Evolutionary conservation across 2,888 invertebrate species (phyloP).

Genomic region (Orchestes rusci): DNA sequence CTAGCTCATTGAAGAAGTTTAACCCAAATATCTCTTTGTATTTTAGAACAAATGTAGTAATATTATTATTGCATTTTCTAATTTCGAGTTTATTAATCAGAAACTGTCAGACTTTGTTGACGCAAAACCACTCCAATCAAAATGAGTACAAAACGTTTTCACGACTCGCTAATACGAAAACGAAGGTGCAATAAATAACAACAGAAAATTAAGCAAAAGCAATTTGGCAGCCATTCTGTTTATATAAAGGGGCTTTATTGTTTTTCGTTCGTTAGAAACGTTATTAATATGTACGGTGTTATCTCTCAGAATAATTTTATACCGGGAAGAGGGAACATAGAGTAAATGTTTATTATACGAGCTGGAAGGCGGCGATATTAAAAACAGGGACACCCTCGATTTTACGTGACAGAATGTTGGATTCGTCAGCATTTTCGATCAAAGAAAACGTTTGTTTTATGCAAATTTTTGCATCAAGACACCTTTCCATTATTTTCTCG

Average conservation of each 20-base stretch:
- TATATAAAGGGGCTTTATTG: constrained; percentile 19
- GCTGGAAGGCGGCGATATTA: constrained; percentile 36
- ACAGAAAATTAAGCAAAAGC: constrained; percentile 9
- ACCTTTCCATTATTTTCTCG: constrained; percentile 16
- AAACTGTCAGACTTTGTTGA: too few species aligned
- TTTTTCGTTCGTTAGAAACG: constrained; percentile 20
- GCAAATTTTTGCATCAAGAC: constrained; percentile 26
- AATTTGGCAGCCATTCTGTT: constrained; percentile 14
- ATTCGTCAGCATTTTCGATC: constrained; percentile 26
- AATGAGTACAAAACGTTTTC: too few species aligned
- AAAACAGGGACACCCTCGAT: constrained; percentile 37
- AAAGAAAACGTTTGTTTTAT: constrained; percentile 31
- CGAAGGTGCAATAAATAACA: constrained; percentile 14
- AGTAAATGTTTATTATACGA: constrained; percentile 40
- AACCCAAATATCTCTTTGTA: too few species aligned
- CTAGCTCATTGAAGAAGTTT: too few species aligned
- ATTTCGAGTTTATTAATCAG: too few species aligned
- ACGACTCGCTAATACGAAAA: too few species aligned
- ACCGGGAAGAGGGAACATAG: constrained; percentile 30
- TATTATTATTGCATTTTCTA: too few species aligned
- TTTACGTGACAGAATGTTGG: constrained; percentile 39
- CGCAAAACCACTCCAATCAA: too few species aligned
- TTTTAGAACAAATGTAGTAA: too few species aligned
- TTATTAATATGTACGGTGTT: constrained; percentile 38
- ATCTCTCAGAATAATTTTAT: constrained; percentile 37